Conservation (phyloP, 2,888 invertebrate genomes). For the Gymnoscelis rufifasciata region DNA sequence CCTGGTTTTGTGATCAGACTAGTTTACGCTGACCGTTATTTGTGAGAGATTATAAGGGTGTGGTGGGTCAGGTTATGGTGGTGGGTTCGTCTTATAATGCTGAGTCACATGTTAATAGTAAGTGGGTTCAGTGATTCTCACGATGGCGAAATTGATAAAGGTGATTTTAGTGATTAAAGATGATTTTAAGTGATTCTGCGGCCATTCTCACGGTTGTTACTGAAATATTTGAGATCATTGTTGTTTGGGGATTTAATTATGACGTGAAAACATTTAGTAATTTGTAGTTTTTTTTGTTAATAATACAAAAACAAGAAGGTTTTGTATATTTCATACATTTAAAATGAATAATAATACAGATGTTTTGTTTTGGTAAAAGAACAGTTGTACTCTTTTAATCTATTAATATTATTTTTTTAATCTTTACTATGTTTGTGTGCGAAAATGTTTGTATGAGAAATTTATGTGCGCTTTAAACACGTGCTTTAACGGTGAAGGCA, state of each 20-base stretch:
- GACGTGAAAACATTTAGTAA: no score
- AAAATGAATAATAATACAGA: no score
- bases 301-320: no score
- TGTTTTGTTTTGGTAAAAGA: no score
- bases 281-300: no score
- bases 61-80: conserved; percentile 26
- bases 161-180: conserved; percentile 41
- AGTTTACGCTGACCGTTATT: neutral
- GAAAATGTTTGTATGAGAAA: no score
- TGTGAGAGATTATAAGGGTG: neutral
- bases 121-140: conserved; percentile 65
- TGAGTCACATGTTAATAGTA: conserved; percentile 55
- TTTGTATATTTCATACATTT: no score
- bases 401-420: no score
- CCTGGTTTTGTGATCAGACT: neutral
- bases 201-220: conserved; percentile 22
- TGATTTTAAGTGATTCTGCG: conserved; percentile 26
- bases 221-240: conserved; percentile 1
- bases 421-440: no score
- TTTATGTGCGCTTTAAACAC: no score
- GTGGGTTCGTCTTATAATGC: conserved; percentile 35
- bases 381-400: no score
- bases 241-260: neutral
- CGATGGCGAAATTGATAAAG: conserved; percentile 73
- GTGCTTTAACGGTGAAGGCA: no score